Conservation (phyloP, 2,888 invertebrate genomes). For the Dryobota labecula region DNA sequence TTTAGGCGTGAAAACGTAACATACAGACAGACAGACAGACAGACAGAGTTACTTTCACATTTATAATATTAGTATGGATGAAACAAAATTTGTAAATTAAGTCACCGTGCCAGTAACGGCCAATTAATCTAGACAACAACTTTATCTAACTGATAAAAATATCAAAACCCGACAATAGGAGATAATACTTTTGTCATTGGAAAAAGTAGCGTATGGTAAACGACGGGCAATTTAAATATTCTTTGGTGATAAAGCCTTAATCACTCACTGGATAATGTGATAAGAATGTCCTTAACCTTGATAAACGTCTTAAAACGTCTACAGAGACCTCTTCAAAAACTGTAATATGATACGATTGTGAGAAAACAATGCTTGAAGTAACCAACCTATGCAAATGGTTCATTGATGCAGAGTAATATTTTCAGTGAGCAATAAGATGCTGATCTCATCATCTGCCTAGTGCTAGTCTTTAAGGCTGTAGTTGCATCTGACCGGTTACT, state of each 20-base stretch:
- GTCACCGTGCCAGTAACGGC: no score
- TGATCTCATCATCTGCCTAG: no score
- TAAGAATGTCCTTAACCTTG: conserved; percentile 31
- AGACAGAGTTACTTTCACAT: no score
- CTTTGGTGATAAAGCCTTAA: conserved; percentile 15
- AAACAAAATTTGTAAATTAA: no score
- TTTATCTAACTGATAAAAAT: conserved; percentile 42
- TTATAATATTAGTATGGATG: no score
- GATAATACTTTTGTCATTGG: conserved; percentile 38
- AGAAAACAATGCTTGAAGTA: background rate
- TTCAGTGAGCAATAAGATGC: no score
- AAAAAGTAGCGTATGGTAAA: background rate
- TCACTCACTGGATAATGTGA: conserved; percentile 9
- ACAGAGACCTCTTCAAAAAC: background rate
- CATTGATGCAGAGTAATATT: no score
- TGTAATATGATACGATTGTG: background rate
- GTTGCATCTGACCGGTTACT: no score
- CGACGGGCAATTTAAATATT: conserved; percentile 3
- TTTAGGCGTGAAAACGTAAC: no score
- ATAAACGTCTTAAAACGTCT: background rate
- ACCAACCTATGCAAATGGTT: no score
- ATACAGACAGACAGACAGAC: no score
- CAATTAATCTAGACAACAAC: conserved; percentile 6
- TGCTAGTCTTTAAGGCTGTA: no score
- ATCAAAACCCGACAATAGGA: conserved; percentile 25